Percentiles rank a stretch among this genome's conserved stretches.
These are phyloP conservation scores for Fulmarus glacialis DNA, from an alignment of 2,113 vertebrate species.

Conservation along the genomic window DNA sequence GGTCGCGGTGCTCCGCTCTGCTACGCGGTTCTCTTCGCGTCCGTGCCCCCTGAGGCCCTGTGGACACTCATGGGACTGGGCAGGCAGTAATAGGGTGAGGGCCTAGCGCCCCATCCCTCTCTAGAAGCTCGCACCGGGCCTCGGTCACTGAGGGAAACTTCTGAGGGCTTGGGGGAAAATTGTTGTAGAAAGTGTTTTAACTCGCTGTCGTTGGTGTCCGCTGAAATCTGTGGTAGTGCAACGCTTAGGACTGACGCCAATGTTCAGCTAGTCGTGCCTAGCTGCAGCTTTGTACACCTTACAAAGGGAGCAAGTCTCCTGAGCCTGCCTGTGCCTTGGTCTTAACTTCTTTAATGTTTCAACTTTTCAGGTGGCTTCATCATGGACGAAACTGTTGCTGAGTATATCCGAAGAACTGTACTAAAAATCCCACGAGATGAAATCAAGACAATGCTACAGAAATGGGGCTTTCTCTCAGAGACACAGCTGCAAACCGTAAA, in stretches of 20 bases:
- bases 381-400: conserved; percentile 79
- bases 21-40: fast-evolving
- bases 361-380: not conserved
- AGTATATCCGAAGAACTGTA: conserved; percentile 79
- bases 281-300: fast-evolving
- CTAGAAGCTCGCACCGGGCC: not conserved
- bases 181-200: not conserved
- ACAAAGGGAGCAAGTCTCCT: not conserved
- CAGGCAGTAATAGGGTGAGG: too few relatives aligned
- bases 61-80: fast-evolving
- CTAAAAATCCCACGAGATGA: conserved; percentile 76
- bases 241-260: fast-evolving
- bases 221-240: too few relatives aligned
- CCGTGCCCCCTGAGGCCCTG: fast-evolving
- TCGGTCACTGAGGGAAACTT: not conserved
- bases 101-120: fast-evolving
- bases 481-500: conserved; percentile 75
- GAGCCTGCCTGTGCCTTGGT: not conserved
- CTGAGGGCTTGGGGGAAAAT: not conserved
- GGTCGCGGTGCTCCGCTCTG: fast-evolving
- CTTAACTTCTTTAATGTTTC: not conserved
- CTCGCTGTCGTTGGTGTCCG: too few relatives aligned
- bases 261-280: fast-evolving
- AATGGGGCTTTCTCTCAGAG: conserved; percentile 83
- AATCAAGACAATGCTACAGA: conserved; percentile 70